Base-by-base conservation (phyloP, 2,888 invertebrate genomes). In the Aporophyla lueneburgensis region DNA sequence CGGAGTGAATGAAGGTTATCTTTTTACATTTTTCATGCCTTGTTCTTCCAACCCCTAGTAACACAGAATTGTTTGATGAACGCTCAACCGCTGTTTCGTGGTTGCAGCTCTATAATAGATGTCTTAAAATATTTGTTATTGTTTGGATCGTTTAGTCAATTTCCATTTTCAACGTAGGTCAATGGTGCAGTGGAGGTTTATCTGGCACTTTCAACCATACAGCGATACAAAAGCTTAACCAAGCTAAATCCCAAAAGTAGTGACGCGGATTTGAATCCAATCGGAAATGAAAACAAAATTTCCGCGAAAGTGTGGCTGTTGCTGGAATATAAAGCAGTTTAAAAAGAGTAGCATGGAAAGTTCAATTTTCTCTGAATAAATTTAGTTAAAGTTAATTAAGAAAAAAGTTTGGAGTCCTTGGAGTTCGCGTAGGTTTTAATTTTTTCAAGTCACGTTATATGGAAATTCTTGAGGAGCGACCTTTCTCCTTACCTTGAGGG, bases 361-460 rank as follows among this genome's bases (percentile, higher is more conserved):
- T 81, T 72, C 14, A 76, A 71, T 81, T 77, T 81, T 74, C 71
- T 77, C 40, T 65, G 70, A 72, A 81, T 73, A 84, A 70, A 80
- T 82, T 78, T 53, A 65, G 68, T 81, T 72, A 74, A 73, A 86
- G 81, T 72, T 83, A 85, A 76, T 75, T 80, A 72, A 73, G 76
- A 78, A 82, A 80, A 84, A 81, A 74, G 72, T 82, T 83, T 76
- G 46, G 69, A 81, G 80, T 77, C 78, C 58, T 78, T 78, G 71
- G 71, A 83, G 68, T 67, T 78, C 27, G 65, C 78, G 74, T 85
- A 72, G 79, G 73, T 85, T 71, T 85, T 80, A 87, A 90, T 86
- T 81, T 82, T 79, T 81, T 66, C 76, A 63, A 76, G 86, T 91
- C 89, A 90, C 89, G 88, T 82, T 79, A 89, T 71, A 69, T 66